phyloP scores from a whole-genome alignment of 30 jellyfish, hydroid and myxozoan species.

The Aurelia sp. region DNA sequence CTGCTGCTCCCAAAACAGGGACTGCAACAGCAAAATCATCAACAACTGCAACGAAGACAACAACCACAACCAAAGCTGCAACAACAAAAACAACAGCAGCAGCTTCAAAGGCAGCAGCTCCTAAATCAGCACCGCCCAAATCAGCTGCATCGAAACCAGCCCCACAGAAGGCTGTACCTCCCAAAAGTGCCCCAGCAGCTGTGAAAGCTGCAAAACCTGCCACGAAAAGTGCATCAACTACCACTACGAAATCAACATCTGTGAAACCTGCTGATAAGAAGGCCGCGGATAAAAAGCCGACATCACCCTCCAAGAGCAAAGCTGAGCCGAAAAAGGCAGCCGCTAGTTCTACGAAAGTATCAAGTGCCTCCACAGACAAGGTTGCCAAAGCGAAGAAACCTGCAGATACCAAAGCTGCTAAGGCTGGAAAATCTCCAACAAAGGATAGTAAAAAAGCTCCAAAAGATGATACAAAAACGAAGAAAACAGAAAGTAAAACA shows the following conservation, averaged over 20 bases:
- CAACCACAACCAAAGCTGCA: conserved; percentile 23
- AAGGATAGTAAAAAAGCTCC: neutral
- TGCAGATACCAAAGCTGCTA: neutral
- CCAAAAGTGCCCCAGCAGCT: conserved; percentile 16
- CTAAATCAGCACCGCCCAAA: neutral
- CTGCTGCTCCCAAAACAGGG: conserved; percentile 9
- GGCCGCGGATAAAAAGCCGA: neutral
- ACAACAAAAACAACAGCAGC: conserved; percentile 14
- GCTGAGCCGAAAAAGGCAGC: conserved; percentile 8
- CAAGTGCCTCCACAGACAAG: neutral
- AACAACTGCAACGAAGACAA: conserved; percentile 17
- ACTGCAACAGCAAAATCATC: conserved; percentile 23
- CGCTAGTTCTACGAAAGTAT: neutral
- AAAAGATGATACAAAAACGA: neutral
- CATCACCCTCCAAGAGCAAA: neutral
- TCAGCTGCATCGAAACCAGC: conserved; percentile 6
- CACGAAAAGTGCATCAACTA: neutral
- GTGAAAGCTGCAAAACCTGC: no score
- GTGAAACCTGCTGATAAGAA: conserved; percentile 1
- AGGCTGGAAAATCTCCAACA: conserved; percentile 1
- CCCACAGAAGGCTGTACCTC: neutral
- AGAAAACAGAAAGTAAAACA: neutral
- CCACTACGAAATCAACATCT: conserved; percentile 5
- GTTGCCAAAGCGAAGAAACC: neutral
- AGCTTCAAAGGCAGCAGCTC: conserved; percentile 19